Conservation (phyloP, 1,140 invertebrate genomes). For the Sipha flava region DNA sequence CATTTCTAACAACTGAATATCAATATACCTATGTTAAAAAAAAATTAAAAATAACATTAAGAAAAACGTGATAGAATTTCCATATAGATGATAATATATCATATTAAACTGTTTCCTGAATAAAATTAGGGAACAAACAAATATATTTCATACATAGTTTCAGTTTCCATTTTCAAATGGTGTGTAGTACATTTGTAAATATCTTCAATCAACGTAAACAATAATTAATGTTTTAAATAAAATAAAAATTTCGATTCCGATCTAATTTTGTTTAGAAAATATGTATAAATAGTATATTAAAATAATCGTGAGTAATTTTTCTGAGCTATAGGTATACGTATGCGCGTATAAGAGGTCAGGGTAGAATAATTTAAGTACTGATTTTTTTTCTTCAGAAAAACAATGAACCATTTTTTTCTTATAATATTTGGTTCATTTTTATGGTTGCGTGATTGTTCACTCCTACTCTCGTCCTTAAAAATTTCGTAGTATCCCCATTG, state of each 20-base stretch:
- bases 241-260: background rate
- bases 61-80: background rate
- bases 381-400: background rate
- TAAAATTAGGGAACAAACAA: background rate
- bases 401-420: background rate
- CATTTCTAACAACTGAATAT: background rate
- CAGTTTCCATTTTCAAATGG: too few relatives aligned
- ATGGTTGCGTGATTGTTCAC: constrained; percentile 1
- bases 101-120: background rate
- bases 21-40: background rate
- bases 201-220: too few relatives aligned
- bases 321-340: background rate
- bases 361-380: background rate
- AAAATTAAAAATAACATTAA: background rate
- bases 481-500: constrained; percentile 3
- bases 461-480: background rate
- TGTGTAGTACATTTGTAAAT: too few relatives aligned
- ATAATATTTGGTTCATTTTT: background rate
- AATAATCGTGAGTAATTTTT: background rate
- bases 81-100: background rate
- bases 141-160: too few relatives aligned
- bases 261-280: background rate
- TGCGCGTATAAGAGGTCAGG: background rate
- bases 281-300: background rate
- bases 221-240: background rate